Evolutionary conservation across 2,797 vertebrate species (phyloP).

Genomic region (Aldrovandia affinis): DNA sequence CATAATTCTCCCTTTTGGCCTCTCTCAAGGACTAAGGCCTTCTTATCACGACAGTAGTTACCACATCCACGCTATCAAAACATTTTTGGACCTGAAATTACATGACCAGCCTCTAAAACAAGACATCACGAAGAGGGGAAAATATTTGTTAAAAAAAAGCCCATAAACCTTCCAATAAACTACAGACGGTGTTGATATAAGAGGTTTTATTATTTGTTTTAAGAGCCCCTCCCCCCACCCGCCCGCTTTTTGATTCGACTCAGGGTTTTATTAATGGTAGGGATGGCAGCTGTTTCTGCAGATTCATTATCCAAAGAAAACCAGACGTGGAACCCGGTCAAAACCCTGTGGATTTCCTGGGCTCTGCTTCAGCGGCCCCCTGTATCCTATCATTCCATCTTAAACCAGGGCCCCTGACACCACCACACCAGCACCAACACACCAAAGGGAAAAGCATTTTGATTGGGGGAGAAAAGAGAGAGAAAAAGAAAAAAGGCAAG

Average conservation of each 20-base stretch:
- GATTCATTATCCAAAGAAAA: neutral
- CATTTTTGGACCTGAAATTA: no score
- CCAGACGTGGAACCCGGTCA: neutral
- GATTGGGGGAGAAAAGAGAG: no score
- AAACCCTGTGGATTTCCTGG: slow-evolving; percentile 1
- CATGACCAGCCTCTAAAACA: no score
- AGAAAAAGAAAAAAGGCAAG: no score
- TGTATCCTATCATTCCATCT: no score
- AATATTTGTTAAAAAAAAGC: neutral
- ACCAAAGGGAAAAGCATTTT: no score
- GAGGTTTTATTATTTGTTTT: neutral
- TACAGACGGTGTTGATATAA: neutral
- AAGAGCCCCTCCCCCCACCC: neutral
- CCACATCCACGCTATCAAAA: no score
- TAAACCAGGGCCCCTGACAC: neutral
- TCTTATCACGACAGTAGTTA: no score
- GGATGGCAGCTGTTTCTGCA: neutral
- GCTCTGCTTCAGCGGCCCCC: neutral
- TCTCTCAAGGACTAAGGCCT: no score
- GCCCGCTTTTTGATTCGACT: neutral
- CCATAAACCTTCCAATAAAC: neutral
- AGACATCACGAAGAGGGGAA: no score
- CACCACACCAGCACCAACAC: neutral
- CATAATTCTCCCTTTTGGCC: no score
- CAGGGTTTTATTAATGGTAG: neutral